Conservation (phyloP, 2,797 vertebrate species). For the Microhierax caerulescens region DNA sequence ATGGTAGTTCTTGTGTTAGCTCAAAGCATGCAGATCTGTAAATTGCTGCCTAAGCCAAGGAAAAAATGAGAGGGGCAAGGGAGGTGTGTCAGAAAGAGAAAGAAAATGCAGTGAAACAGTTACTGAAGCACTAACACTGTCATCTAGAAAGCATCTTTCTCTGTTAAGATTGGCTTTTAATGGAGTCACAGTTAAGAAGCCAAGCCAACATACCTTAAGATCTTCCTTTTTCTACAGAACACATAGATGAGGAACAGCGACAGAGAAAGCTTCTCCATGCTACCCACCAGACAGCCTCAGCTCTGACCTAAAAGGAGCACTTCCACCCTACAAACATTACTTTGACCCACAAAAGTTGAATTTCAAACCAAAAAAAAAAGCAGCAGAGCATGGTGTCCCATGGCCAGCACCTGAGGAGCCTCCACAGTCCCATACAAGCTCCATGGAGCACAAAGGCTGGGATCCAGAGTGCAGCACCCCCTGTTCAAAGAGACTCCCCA, state of each 20-base stretch:
- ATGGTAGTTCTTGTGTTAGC: neutral
- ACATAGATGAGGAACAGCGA: neutral
- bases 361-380: neutral
- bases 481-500: neutral
- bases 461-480: neutral
- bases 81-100: neutral
- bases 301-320: neutral
- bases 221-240: neutral
- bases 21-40: neutral
- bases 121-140: neutral
- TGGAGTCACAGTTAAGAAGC: fast-evolving
- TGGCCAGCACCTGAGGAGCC: neutral
- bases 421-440: neutral
- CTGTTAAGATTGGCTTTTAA: neutral
- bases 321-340: neutral
- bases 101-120: neutral
- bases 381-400: neutral
- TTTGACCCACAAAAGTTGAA: neutral
- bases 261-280: neutral
- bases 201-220: neutral
- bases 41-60: neutral
- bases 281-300: neutral
- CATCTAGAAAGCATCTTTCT: neutral
- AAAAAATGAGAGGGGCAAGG: neutral
- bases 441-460: fast-evolving